A percentile compares a stretch with the other conserved stretches of the same genome.
phyloP scores from a whole-genome alignment of 2,888 invertebrate species.

The Drosophila nr. medialis region DNA sequence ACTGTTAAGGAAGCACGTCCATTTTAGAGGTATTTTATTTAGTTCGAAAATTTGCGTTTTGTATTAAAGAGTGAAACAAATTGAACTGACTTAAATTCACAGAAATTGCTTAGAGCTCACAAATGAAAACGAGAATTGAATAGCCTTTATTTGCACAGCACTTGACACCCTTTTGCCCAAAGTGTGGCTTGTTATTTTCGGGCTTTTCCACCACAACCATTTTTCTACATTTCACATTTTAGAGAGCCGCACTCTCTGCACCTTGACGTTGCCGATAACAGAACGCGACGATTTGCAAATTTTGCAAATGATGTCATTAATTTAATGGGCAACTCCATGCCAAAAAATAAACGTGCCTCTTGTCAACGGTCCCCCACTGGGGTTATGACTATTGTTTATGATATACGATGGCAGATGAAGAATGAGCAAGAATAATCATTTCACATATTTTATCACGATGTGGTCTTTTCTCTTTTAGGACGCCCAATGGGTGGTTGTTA shows the following conservation, averaged over 20 bases:
- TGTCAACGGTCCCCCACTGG: slow-evolving; percentile 10
- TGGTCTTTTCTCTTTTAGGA: neutral
- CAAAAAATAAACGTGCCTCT: neutral
- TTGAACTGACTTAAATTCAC: neutral
- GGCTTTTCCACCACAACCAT: slow-evolving; percentile 15
- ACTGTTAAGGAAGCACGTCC: neutral
- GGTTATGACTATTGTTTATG: slow-evolving; percentile 49
- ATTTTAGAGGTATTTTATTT: neutral
- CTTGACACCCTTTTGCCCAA: slow-evolving; percentile 42
- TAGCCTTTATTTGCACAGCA: slow-evolving; percentile 31
- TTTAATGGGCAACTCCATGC: slow-evolving; percentile 30
- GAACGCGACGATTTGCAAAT: slow-evolving; percentile 69
- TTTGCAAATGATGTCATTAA: slow-evolving; percentile 60
- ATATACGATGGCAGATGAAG: slow-evolving; percentile 33
- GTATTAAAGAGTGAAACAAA: slow-evolving; percentile 5
- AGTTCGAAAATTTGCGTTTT: neutral
- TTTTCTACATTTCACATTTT: slow-evolving; percentile 41
- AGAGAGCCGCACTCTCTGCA: slow-evolving; percentile 12
- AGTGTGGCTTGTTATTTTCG: slow-evolving; percentile 39
- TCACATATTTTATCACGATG: slow-evolving; percentile 9
- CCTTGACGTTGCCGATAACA: slow-evolving; percentile 45
- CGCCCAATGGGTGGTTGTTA: neutral
- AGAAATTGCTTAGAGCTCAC: neutral
- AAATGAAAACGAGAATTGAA: slow-evolving; percentile 20
- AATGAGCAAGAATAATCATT: slow-evolving; percentile 26